Evolutionary conservation across 2,113 vertebrate genomes (phyloP).

Genomic region (Tragelaphus scriptus): DNA sequence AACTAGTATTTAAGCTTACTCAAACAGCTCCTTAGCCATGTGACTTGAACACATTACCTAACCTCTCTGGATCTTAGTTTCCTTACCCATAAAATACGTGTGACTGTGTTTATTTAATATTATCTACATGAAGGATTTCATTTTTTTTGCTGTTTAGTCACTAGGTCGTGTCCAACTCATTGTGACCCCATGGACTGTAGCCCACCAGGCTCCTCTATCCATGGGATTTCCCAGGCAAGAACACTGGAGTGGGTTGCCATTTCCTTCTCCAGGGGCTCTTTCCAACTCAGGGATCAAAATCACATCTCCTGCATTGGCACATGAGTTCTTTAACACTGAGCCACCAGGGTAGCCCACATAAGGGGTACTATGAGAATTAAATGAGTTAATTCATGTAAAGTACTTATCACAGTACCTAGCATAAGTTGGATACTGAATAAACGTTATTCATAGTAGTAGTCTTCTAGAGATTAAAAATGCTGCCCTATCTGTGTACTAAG

Average conservation of each 20-base stretch:
- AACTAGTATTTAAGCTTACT: neutral
- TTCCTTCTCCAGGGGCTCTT: neutral
- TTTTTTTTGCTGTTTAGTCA: neutral
- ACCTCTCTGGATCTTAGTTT: neutral
- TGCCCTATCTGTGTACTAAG: neutral
- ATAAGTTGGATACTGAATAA: neutral
- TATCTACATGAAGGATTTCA: neutral
- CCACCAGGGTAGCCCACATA: neutral
- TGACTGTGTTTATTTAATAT: constrained; percentile 7
- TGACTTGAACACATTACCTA: neutral
- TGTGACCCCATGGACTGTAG: neutral
- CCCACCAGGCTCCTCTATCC: neutral
- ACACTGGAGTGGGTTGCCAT: neutral
- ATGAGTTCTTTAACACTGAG: neutral
- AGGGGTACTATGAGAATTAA: neutral
- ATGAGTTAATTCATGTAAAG: constrained; percentile 24
- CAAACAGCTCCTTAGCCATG: neutral
- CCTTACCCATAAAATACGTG: neutral
- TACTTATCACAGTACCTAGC: neutral
- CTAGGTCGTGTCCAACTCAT: neutral
- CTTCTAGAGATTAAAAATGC: constrained; percentile 28
- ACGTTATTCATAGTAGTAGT: neutral
- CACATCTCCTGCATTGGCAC: neutral
- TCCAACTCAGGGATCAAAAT: neutral
- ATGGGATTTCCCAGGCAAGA: neutral